Base-by-base conservation (phyloP, 2,797 vertebrate genomes). In the Chiloscyllium punctatum region DNA sequence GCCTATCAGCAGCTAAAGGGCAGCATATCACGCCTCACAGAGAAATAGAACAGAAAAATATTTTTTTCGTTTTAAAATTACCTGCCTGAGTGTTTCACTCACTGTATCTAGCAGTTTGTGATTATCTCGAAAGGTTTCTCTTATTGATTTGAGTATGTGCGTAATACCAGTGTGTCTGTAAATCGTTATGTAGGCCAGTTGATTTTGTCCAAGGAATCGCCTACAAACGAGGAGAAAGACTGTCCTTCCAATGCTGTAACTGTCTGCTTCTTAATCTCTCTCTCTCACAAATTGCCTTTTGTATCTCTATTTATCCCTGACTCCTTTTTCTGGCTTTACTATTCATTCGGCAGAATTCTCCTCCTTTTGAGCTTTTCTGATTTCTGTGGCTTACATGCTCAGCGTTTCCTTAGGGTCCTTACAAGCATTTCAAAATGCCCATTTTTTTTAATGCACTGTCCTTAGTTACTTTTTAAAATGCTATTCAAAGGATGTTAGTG, bases 1-100 rank as follows among this genome's bases (percentile, higher is more conserved):
- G 69, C 90, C n/a, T 62, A 92, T 92, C 90, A 92, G 62, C 66
- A 92, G 66, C 90, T 92, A 92, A 92, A 92, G 90, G 90, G 66
- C 90, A 92, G 33, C 90, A 15, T 23, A n/a, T 69, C 62, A 92
- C 90, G 37, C 90, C 90, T 92, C 90, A 92, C 68, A 92, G 62
- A 42, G 90, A 92, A 92, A 92, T 92, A 69, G 90, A 68, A 42
- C 62, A 69, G 66, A 92, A 21, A 68, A 69, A 42, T 92, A 0
- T 42, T 69, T 42, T 92, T 92, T 92, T 69, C 62, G 42, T 69
- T 25, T 69, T 42, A 68, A 92, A 92, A 92, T 69, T 37, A 92
- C n/a, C 62, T 92, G 66, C 90, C 90, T 92, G 90, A 92, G 62
- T 42, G 23, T 92, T 92, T 68, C 66, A 92, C 90, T 69, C 62